Base-by-base conservation (phyloP, 2,888 invertebrate species). In the Seira ritae region DNA sequence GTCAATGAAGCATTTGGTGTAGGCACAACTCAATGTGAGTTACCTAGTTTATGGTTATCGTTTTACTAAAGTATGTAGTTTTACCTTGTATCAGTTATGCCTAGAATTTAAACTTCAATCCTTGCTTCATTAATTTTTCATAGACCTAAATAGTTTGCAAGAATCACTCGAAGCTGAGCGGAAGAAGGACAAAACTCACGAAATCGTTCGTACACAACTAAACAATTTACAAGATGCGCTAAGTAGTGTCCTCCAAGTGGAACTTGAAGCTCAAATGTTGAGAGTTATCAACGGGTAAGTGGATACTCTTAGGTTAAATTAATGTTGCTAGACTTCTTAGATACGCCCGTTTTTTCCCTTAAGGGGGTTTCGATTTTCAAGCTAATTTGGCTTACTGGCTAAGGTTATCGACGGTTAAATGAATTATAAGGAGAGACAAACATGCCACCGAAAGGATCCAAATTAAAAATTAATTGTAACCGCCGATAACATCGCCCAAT, bases 11-110 rank as follows among this genome's bases (percentile, higher is more conserved):
- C 95, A 19, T 98, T 98, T 91, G 94, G 95, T 73, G 93, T 93
- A 86, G 98, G 98, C 75, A 96, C 97, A 6, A 95, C 95, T 90
- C 97, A 98, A 91, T 97, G 97, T 97, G 92, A 94, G 94, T 91
- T n/a, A 19, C 46, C 12, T 20, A 50, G 1, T n/a, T n/a, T n/a
- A n/a, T n/a, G n/a, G 4, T 66, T 37, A 42, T 42, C 8, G 3
- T 62, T 15, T 37, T 37, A n/a, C 12, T 46, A 10, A 46, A 71
- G 15, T 46, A 10, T 15, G 12, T 10, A 19, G 19, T 6, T 46
- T 24, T 50, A 24, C 17, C 31, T 24, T 19, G 42, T 74, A 8
- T n/a, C n/a, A n/a, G n/a, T n/a, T n/a, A n/a, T n/a, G n/a, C n/a
- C n/a, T n/a, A n/a, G n/a, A n/a, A n/a, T n/a, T n/a, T n/a, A n/a